Evolutionary conservation across 1,140 invertebrate genomes (phyloP).

Genomic region (Oreohelix idahoensis): DNA sequence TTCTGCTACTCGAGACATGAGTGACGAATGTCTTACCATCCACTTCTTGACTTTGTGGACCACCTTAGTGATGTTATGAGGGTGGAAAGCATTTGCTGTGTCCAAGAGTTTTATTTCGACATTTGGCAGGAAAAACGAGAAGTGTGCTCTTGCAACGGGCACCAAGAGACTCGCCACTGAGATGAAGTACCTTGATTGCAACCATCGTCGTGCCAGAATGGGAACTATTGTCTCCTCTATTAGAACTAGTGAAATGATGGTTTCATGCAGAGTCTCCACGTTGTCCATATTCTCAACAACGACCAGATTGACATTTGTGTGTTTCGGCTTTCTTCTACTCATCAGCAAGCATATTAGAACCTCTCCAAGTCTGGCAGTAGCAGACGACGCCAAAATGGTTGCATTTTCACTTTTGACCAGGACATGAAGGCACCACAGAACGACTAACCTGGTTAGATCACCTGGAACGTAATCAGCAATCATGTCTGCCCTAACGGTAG

Average conservation of each 20-base stretch:
- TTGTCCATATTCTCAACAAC: conserved; percentile 36
- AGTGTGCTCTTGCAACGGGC: conserved; percentile 1
- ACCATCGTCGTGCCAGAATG: conserved; percentile 26
- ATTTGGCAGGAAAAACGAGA: conserved; percentile 39
- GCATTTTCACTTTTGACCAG: neutral
- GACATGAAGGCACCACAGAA: conserved; percentile 10
- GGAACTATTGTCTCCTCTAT: conserved; percentile 33
- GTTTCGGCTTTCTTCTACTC: conserved; percentile 35
- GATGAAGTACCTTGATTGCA: conserved; percentile 15
- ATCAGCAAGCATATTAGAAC: conserved; percentile 27
- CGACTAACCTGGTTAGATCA: conserved; percentile 30
- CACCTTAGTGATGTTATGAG: neutral
- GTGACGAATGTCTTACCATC: conserved; percentile 23
- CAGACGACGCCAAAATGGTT: conserved; percentile 27
- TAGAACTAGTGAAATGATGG: conserved; percentile 32
- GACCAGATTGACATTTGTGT: conserved; percentile 18
- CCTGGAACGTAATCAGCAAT: conserved; percentile 35
- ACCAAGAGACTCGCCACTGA: conserved; percentile 9
- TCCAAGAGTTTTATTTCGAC: conserved; percentile 33
- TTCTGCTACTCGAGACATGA: conserved; percentile 28
- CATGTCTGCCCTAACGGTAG: conserved; percentile 11
- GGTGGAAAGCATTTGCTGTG: conserved; percentile 33
- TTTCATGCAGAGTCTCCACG: conserved; percentile 17
- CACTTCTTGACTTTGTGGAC: conserved; percentile 35
- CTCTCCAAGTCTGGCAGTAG: conserved; percentile 16